phyloP scores from a whole-genome alignment of 2,113 vertebrate species.

The Psammodynastes pulverulentus region DNA sequence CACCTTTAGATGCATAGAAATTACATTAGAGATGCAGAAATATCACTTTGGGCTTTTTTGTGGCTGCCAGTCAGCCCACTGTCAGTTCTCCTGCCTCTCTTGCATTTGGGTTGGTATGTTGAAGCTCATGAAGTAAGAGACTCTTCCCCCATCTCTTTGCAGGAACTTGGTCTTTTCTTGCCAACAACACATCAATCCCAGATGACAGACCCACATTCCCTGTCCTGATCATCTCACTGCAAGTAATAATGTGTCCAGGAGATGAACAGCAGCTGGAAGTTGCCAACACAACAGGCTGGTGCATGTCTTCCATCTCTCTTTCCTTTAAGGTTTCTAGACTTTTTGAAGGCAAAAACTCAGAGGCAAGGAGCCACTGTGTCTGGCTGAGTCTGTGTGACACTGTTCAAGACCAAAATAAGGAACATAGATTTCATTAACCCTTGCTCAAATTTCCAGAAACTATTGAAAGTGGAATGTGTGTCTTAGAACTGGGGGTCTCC shows the following conservation, averaged over 20 bases:
- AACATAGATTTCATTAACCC: background rate
- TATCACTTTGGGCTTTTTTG: background rate
- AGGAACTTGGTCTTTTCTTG: conserved; percentile 9
- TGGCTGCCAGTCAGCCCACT: background rate
- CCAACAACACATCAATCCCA: background rate
- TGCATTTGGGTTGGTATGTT: background rate
- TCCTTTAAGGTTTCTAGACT: background rate
- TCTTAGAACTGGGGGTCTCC: no score
- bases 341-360: background rate
- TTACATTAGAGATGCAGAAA: background rate
- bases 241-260: conserved; percentile 26
- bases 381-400: background rate
- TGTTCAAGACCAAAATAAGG: background rate
- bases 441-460: background rate
- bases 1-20: background rate
- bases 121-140: background rate
- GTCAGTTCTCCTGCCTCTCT: background rate
- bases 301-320: background rate
- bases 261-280: conserved; percentile 25
- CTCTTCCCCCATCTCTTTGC: background rate
- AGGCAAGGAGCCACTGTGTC: background rate
- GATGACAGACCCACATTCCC: background rate
- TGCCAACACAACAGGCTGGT: background rate
- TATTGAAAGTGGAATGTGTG: background rate
- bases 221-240: background rate